Evolutionary conservation across 2,888 invertebrate species (phyloP), one percentile per base, ranked within the genome.

Genomic region (Theretra japonica): DNA sequence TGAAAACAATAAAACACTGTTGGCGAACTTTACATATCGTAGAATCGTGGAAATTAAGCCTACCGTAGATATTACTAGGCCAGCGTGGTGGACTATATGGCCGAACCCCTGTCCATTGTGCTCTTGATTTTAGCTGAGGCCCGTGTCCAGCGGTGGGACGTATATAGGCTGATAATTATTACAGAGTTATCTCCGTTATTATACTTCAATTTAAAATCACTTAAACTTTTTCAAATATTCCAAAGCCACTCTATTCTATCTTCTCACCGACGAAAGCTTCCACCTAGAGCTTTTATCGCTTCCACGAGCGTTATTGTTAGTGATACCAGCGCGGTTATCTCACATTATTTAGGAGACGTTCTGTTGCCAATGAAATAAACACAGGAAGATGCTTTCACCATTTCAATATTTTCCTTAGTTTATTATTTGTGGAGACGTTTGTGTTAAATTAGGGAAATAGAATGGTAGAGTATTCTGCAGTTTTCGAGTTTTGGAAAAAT

Each of bases 281-380:
- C 87, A 91, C 92, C 91, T 90, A 88, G 86, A 86, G 90, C 89
- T 91, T 92, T 90, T 92, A 92, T 92, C 90, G 88, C 76, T 75
- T 80, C 75, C 82, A 78, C 83, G 79, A 83, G 80, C 86, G 89
- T 90, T 90, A 90, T 90, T 89, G 91, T 92, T 86, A 88, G 86
- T 85, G 89, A 90, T 90, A 86, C 88, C 82, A 75, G 78, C 75
- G 72, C 73, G 86, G 88, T 89, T 91, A 91, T 91, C 92, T 88
- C 79, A 76, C 85, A 87, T 90, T 92, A 90, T 93, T 92, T 92
- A 91, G 85, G 88, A 89, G 90, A 86, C 82, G 80, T 84, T 80
- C 87, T 84, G 82, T 86, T 83, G 80, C 77, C 85, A 82, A 88
- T 89, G 87, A 89, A 89, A 92, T 91, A 91, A 88, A 88, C 85